Evolutionary conservation across 2,113 vertebrate genomes (phyloP).

Genomic region (Steatornis caripensis): DNA sequence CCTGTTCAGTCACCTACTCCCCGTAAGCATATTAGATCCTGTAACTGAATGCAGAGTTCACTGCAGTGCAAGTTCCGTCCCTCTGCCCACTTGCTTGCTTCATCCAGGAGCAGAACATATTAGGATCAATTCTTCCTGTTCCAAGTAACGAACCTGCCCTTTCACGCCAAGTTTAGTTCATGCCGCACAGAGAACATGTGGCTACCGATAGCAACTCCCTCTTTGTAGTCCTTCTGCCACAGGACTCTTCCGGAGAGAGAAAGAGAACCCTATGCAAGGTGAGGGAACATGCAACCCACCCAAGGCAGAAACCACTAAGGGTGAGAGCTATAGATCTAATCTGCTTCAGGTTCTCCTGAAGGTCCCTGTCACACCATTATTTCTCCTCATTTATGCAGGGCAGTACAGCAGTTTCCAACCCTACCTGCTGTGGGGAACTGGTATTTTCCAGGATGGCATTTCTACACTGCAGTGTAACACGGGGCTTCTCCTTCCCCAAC

Average conservation of each 20-base stretch:
- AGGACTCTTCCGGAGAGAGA: not conserved
- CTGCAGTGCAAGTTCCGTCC: not conserved
- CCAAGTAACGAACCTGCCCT: not conserved
- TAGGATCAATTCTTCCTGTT: not conserved
- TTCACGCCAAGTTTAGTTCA: not conserved
- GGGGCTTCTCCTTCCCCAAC: fast-evolving
- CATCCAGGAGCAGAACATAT: not conserved
- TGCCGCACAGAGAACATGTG: not conserved
- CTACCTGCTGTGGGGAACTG: not conserved
- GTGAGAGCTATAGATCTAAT: not conserved
- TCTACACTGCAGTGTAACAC: not conserved
- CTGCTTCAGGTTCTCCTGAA: not conserved
- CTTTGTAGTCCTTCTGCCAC: not conserved
- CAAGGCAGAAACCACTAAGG: not conserved
- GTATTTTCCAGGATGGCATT: not conserved
- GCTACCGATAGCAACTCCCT: not conserved
- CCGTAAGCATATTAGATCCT: not conserved
- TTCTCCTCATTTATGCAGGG: not conserved
- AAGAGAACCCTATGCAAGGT: not conserved
- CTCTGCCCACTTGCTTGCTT: not conserved
- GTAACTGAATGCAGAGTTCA: not conserved
- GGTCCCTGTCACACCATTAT: not conserved
- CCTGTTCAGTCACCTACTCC: not conserved
- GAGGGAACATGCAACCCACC: not conserved
- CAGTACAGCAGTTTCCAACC: not conserved